Base-by-base conservation (phyloP, 2,113 vertebrate species). In the Noturus placidus region DNA sequence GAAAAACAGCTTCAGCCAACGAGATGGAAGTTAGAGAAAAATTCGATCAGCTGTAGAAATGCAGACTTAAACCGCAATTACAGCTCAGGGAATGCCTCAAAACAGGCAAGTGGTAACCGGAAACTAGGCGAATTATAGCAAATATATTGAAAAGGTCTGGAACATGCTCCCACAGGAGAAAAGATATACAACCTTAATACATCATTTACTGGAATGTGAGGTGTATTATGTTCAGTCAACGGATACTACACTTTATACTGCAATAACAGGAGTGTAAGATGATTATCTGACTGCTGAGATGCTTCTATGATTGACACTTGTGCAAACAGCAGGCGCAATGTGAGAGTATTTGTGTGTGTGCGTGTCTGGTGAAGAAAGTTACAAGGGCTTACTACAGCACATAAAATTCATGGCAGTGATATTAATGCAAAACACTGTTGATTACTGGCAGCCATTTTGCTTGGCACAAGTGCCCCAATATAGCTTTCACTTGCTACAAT, bases 361-460 rank as follows among this genome's bases (percentile, higher is more conserved):
- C 52, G 69, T 13, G 38, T 54, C 11, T 27, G 61, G 22, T 69
- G 61, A 30, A 22, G 35, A 22, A 82, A 70, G 46, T 78, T 30
- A n/a, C 25, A 57, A n/a, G 8, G 4, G 22, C 42, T 86, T 87
- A 35, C 30, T 87, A 86, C 38, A 13, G 84, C 72, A 70, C 25
- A n/a, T 50, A 70, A 42, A 79, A 59, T 42, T 61, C 19, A 56
- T 38, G 30, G 52, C 4, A 57, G 19, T 27, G 11, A 67, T 7
- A 25, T n/a, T 15, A 63, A 78, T 19, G 38, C 35, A 25, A 79
- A 78, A 54, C 5, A 19, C 11, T 4, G 7, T 20, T 79, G 50
- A 25, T 38, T 67, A 38, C 6, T 59, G 65, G 50, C 13, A 9
- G 27, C 6, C 42, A 35, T 22, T 65, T 57, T 79, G 35, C 74